A percentile compares a stretch with the other conserved stretches of the same genome.
These are phyloP conservation scores for Odontesthes bonariensis DNA, from an alignment of 2,113 vertebrate genomes.

Conservation along the genomic window DNA sequence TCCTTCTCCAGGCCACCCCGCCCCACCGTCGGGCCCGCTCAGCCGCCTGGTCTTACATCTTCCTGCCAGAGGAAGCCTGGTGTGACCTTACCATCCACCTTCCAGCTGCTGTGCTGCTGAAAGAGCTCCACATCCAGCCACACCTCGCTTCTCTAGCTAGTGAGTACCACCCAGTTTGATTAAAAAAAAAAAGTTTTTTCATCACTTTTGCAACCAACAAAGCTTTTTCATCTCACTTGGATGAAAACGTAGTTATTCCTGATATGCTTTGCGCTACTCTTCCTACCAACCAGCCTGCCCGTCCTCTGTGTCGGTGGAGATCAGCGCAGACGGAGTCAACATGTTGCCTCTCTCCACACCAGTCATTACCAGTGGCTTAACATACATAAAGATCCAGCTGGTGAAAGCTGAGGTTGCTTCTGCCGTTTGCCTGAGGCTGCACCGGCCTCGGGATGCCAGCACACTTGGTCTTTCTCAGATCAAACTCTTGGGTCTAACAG, in stretches of 20 bases:
- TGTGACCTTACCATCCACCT: constrained; percentile 98
- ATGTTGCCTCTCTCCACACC: constrained; percentile 98
- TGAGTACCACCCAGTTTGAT: constrained; percentile 78
- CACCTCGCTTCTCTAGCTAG: constrained; percentile 98
- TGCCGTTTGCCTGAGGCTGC: constrained; percentile 94
- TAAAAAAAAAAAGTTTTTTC: not conserved
- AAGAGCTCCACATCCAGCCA: constrained; percentile 98
- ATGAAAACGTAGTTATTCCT: not conserved
- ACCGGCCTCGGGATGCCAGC: constrained; percentile 96
- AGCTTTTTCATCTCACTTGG: not conserved
- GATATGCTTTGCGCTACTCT: not conserved
- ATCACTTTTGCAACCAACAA: not conserved
- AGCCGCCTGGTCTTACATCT: constrained; percentile 98
- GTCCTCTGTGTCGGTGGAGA: constrained; percentile 98
- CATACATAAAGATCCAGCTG: constrained; percentile 98
- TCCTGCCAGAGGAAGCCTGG: constrained; percentile 98
- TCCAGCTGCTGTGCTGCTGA: constrained; percentile 94
- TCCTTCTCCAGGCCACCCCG: constrained; percentile 95
- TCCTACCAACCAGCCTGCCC: constrained; percentile 88
- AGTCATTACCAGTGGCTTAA: constrained; percentile 95
- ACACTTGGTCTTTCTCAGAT: constrained; percentile 97
- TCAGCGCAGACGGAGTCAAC: constrained; percentile 96
- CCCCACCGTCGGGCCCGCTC: constrained; percentile 95
- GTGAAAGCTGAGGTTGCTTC: constrained; percentile 98
- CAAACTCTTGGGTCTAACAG: constrained; percentile 95